Conservation (phyloP, 2,888 invertebrate genomes). For the Zaprionus obscuricornis region DNA sequence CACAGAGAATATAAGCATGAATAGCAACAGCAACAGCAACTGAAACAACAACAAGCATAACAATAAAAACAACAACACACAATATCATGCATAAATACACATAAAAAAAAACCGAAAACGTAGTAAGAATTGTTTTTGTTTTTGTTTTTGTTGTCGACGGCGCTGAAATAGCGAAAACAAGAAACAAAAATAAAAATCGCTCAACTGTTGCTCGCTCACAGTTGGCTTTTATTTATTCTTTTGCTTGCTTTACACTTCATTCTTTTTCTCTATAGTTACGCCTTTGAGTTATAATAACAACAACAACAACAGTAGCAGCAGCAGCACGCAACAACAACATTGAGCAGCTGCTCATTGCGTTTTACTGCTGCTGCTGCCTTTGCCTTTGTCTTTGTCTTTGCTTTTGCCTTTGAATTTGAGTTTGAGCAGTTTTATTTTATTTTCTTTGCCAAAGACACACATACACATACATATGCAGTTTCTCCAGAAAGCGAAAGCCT, state of each 20-base stretch:
- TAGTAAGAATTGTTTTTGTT: conserved; percentile 26
- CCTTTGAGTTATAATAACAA: conserved; percentile 27
- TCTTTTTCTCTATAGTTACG: conserved; percentile 50
- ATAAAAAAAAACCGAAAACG: conserved; percentile 41
- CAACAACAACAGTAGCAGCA: neutral
- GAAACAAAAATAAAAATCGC: conserved; percentile 31
- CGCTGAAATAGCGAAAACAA: no score
- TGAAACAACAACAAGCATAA: conserved; percentile 8
- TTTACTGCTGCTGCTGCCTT: no score
- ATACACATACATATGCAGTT: no score
- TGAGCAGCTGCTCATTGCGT: neutral
- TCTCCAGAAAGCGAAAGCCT: conserved; percentile 69
- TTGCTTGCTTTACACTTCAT: neutral
- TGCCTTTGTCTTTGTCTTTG: no score
- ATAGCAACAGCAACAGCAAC: conserved; percentile 13
- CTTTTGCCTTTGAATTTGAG: conserved; percentile 18
- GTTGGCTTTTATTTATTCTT: conserved; percentile 46
- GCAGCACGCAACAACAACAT: neutral
- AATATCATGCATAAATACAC: conserved; percentile 19
- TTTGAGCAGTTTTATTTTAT: conserved; percentile 12
- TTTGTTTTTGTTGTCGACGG: conserved; percentile 12
- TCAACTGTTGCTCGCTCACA: conserved; percentile 58
- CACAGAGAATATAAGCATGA: conserved; percentile 13
- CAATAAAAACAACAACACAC: conserved; percentile 8
- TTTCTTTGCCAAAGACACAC: no score